Conservation (phyloP, 2,113 vertebrate species). For the Cavia porcellus region DNA sequence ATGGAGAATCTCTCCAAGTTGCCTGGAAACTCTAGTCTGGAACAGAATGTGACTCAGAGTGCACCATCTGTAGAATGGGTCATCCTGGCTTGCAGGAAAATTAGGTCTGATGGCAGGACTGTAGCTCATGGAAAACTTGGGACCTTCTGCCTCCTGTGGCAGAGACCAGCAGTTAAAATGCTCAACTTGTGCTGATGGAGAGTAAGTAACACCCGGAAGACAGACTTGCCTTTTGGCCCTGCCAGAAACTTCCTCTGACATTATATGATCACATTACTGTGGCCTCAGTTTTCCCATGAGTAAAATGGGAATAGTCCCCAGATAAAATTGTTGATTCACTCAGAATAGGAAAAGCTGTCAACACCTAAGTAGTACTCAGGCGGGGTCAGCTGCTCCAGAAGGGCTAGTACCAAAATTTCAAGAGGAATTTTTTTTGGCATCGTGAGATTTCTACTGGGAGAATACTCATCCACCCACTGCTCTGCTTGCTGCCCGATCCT, state of each 20-base stretch:
- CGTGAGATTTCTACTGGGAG: background rate
- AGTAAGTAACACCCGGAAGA: background rate
- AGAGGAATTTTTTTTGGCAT: background rate
- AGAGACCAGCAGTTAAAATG: background rate
- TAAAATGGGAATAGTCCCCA: background rate
- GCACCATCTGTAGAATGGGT: background rate
- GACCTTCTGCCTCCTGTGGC: background rate
- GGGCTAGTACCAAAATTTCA: background rate
- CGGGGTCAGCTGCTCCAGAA: background rate
- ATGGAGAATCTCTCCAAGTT: background rate
- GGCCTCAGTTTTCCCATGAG: background rate
- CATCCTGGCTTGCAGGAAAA: background rate
- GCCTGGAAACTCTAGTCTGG: background rate
- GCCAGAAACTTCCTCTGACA: background rate
- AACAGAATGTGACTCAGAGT: background rate
- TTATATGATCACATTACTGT: background rate
- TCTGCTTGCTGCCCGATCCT: background rate
- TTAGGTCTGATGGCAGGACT: background rate
- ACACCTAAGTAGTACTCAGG: background rate
- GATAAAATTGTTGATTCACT: background rate
- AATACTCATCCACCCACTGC: too few relatives aligned
- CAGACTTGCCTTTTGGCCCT: background rate
- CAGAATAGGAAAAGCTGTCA: background rate
- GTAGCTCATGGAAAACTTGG: background rate
- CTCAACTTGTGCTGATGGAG: background rate